phyloP scores from a whole-genome alignment of 37 sponge, comb jelly and placozoan genomes.

The Petrosia ficiformis region DNA sequence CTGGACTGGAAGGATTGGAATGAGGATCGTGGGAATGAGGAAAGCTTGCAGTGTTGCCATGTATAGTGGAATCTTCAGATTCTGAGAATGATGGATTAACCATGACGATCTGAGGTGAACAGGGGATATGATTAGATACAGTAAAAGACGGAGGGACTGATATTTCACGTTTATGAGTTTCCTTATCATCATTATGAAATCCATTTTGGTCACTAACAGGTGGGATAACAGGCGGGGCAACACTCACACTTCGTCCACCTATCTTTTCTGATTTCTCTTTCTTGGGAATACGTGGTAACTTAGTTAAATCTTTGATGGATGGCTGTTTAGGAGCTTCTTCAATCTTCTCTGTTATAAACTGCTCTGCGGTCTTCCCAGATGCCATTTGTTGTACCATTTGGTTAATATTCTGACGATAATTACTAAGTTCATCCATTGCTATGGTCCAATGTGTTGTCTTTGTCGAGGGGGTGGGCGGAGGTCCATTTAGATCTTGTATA shows the following conservation, averaged over 20 bases:
- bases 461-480: conserved; percentile 61
- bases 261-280: not conserved
- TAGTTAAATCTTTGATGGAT: not conserved
- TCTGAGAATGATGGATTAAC: conserved; percentile 10
- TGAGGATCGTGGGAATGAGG: not conserved
- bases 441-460: conserved; percentile 76
- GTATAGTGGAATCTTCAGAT: conserved; percentile 11
- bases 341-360: not conserved
- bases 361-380: conserved; percentile 5
- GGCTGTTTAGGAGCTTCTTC: not conserved
- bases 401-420: conserved; percentile 70
- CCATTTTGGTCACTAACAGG: not conserved
- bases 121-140: conserved; percentile 33
- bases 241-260: not conserved
- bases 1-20: conserved; percentile 15
- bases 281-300: not conserved
- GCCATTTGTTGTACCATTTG: conserved; percentile 43
- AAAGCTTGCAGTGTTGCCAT: conserved; percentile 27
- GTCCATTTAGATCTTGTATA: conserved; percentile 55
- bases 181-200: not conserved
- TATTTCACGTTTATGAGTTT: not conserved
- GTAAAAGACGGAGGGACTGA: not conserved
- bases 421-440: conserved; percentile 69
- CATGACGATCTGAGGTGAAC: conserved; percentile 47
- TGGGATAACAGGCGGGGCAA: not conserved